Evolutionary conservation across 2,113 vertebrate species (phyloP).

Genomic region (Otocyon megalotis): DNA sequence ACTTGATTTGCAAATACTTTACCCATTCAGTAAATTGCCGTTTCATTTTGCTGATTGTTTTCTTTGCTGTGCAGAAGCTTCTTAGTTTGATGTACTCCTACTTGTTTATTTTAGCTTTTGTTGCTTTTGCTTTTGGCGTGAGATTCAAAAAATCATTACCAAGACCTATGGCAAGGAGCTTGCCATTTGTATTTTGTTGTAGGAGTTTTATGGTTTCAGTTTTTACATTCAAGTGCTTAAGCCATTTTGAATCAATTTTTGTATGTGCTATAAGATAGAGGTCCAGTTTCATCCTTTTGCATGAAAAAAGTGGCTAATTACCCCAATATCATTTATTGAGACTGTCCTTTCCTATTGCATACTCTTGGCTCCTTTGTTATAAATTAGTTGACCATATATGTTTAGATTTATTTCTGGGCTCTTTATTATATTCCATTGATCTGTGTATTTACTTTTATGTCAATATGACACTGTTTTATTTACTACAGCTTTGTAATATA

Average conservation of each 20-base stretch:
- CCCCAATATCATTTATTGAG: not conserved
- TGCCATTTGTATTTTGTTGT: not conserved
- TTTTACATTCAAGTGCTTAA: not conserved
- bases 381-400: not conserved
- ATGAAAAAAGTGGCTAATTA: not conserved
- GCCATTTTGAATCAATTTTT: not conserved
- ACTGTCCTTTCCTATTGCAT: not conserved
- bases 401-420: not conserved
- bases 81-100: not conserved
- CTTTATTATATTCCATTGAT: not conserved
- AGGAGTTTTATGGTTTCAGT: not conserved
- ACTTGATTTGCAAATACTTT: not conserved
- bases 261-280: not conserved
- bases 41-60: not conserved
- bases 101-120: not conserved
- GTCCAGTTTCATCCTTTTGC: not conserved
- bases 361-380: not conserved
- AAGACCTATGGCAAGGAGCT: not conserved
- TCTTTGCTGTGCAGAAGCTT: not conserved
- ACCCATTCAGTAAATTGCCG: not conserved
- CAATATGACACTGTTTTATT: not conserved
- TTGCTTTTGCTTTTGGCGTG: not conserved
- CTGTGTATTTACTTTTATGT: not conserved
- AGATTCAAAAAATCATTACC: not conserved
- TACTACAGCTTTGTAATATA: not conserved